Conservation (phyloP, 2,888 invertebrate genomes). For the Cryptosula pallasiana region DNA sequence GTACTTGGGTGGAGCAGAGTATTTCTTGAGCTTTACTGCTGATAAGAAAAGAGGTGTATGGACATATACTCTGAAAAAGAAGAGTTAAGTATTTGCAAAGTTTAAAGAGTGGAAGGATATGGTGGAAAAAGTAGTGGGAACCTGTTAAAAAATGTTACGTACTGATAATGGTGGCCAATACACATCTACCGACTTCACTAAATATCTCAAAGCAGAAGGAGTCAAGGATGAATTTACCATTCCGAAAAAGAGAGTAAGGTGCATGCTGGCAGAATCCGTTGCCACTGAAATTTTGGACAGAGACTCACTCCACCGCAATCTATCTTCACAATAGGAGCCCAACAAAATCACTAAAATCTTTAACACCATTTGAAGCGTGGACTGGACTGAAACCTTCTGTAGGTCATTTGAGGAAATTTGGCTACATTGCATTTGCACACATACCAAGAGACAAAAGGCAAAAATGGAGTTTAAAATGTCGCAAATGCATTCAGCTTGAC, state of each 20-base stretch:
- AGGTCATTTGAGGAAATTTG: background rate
- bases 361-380: slow-evolving; percentile 27
- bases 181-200: slow-evolving; percentile 30
- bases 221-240: slow-evolving; percentile 41
- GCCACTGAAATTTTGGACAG: slow-evolving; percentile 23
- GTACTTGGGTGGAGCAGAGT: slow-evolving; percentile 23
- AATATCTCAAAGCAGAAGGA: slow-evolving; percentile 31
- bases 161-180: slow-evolving; percentile 27
- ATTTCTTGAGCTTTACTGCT: slow-evolving; percentile 26
- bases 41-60: slow-evolving; percentile 22
- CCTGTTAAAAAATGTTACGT: slow-evolving; percentile 26
- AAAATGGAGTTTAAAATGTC: too few relatives aligned
- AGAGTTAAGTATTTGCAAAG: slow-evolving; percentile 16
- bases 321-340: slow-evolving; percentile 41
- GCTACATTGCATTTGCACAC: background rate
- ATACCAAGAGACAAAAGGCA: too few relatives aligned
- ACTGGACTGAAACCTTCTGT: background rate
- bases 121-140: slow-evolving; percentile 25
- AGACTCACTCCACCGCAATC: background rate
- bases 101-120: slow-evolving; percentile 26
- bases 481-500: background rate
- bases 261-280: slow-evolving; percentile 38
- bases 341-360: slow-evolving; percentile 27
- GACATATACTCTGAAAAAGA: slow-evolving; percentile 25
- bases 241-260: slow-evolving; percentile 38